Evolutionary conservation across 2,113 vertebrate genomes (phyloP), one percentile per base, ranked within the genome.

Genomic region (Leuciscus idus): DNA sequence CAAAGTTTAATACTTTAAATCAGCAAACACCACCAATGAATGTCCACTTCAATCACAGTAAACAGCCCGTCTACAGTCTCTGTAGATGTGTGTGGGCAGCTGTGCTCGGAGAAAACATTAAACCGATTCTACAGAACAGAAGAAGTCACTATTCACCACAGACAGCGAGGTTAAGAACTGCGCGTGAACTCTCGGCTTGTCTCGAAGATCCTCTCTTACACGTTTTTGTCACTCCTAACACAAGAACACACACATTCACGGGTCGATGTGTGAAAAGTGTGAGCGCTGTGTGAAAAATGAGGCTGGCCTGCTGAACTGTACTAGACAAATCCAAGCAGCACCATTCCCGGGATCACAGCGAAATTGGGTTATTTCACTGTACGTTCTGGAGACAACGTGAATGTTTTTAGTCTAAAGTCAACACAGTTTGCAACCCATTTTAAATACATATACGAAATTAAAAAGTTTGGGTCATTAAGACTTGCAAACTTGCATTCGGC

Each of bases 71-170:
- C 75, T 77, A 19, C 75, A 28, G 75, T 77, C 75, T 55, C 74
- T 50, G 21, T 33, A 55, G 74, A 77, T 48, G 28, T 55, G 26
- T 30, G 46, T 30, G 26, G 75, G 75, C 75, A 77, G 75, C 75
- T 77, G 75, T 55, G 75, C 75, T 77, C 4, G n/a, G 12, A 74
- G 72, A 74, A 26, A 48, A 74, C 23, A 74, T 43, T 72, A 17
- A 74, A 48, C 39, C 43, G 26, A 30, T 28, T 66, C 59, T 81
- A 30, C 80, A 21, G 10, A 68, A 82, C 80, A 82, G 62, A 82
- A 82, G 62, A 82, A 68, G 62, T 82, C 80, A 68, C 61, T 68
- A 50, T 81, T 81, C 57, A 66, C n/a, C 8, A n/a, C 59, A 28
- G 36, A 81, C 59, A 46, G 57, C 4, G n/a, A 9, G 79, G 61